phyloP scores from a whole-genome alignment of 2,797 vertebrate species.

The Pipistrellus kuhlii region DNA sequence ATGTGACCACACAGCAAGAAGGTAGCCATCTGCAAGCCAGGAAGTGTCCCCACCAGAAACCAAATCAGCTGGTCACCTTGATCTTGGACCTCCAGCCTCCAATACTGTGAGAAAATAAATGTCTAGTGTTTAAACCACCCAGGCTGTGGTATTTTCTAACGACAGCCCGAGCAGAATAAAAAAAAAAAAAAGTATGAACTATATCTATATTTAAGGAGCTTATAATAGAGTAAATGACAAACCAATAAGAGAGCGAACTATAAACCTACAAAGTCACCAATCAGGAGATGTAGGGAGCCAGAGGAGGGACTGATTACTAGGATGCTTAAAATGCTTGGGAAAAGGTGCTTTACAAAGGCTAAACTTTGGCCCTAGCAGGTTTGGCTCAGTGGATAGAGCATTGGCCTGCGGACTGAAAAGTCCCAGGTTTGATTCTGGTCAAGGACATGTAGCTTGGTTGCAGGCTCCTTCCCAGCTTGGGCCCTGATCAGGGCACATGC shows the following conservation, averaged over 20 bases:
- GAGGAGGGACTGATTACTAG: background rate
- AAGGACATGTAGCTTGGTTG: no score
- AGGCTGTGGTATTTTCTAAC: no score
- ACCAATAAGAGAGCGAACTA: background rate
- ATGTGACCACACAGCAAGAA: conserved; percentile 3
- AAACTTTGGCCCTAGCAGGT: no score
- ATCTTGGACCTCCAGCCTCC: background rate
- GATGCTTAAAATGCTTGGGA: background rate
- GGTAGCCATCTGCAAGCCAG: background rate
- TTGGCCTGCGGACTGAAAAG: no score
- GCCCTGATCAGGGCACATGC: no score
- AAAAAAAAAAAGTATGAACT: background rate
- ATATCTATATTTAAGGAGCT: background rate
- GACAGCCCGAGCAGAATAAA: background rate
- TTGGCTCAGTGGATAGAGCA: no score
- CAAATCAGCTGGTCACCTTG: background rate
- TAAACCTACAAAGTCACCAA: background rate
- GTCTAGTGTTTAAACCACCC: background rate
- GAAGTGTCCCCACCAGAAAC: background rate
- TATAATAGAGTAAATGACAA: background rate
- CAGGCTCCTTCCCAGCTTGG: no score
- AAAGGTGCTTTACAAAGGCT: background rate
- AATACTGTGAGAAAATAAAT: background rate
- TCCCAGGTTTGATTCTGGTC: no score
- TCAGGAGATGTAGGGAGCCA: background rate